A percentile compares a stretch with the other conserved stretches of the same genome.
These are phyloP conservation scores for Aethina tumida DNA, from an alignment of 1,140 invertebrate genomes.

Conservation along the genomic window DNA sequence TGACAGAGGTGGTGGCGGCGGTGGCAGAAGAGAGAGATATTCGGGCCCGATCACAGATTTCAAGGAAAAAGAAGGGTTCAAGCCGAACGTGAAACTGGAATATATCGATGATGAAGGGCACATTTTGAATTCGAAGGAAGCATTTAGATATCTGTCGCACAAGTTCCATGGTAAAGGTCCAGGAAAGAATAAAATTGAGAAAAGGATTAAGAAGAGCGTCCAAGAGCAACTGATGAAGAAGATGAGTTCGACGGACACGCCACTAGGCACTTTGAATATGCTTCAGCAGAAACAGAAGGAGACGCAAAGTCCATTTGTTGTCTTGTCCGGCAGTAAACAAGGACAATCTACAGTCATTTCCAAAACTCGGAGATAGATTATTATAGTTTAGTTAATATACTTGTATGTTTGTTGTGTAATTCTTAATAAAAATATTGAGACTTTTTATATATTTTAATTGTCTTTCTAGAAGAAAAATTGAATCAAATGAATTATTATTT, in stretches of 20 bases:
- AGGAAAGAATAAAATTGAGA: constrained; percentile 97
- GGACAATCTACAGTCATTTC: constrained; percentile 34
- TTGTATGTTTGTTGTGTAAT: no score
- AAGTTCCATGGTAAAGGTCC: constrained; percentile 99
- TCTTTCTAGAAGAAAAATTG: no score
- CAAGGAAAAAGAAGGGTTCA: constrained; percentile 87
- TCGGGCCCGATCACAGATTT: constrained; percentile 84
- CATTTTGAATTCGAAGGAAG: constrained; percentile 88
- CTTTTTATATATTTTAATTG: no score
- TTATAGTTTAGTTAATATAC: no score
- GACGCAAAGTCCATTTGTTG: constrained; percentile 88
- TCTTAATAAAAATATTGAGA: no score
- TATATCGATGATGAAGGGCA: constrained; percentile 96
- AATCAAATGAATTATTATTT: no score
- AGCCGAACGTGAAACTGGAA: constrained; percentile 92
- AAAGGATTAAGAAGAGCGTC: constrained; percentile 88
- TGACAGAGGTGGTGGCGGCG: constrained; percentile 16
- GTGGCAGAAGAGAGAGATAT: constrained; percentile 62
- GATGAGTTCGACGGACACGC: constrained; percentile 98
- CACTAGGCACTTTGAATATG: constrained; percentile 86
- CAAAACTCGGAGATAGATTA: constrained; percentile 27
- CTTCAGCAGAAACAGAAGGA: constrained; percentile 95
- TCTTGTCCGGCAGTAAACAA: constrained; percentile 83
- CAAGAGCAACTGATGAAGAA: constrained; percentile 96
- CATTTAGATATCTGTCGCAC: constrained; percentile 89